Percentiles rank a stretch among this genome's conserved stretches.
phyloP scores from a whole-genome alignment of 2,797 vertebrate species.

The Eospalax fontanierii region DNA sequence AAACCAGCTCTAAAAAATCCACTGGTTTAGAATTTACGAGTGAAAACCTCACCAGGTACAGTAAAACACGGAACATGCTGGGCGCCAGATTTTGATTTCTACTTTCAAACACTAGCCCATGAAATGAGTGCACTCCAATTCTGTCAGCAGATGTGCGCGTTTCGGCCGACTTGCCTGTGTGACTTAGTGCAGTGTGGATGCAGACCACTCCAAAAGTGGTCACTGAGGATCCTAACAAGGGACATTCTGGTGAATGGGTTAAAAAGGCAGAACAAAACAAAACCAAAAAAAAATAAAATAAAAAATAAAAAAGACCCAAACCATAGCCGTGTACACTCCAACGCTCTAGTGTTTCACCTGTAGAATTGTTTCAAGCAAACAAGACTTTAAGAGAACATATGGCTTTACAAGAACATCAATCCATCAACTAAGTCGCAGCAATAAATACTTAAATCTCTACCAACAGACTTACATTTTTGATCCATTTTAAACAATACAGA shows the following conservation, averaged over 20 bases:
- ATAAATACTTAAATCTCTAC: slow-evolving; percentile 97
- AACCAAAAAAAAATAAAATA: slow-evolving; percentile 76
- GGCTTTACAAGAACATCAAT: slow-evolving; percentile 93
- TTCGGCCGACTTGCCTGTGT: slow-evolving; percentile 84
- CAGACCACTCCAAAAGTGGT: slow-evolving; percentile 87
- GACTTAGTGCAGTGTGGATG: slow-evolving; percentile 78
- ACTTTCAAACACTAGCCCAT: slow-evolving; percentile 83
- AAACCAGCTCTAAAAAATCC: slow-evolving; percentile 90
- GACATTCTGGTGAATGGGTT: slow-evolving; percentile 89
- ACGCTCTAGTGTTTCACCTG: slow-evolving; percentile 89
- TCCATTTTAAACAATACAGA: slow-evolving; percentile 93
- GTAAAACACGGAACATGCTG: slow-evolving; percentile 89
- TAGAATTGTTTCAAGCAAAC: slow-evolving; percentile 89
- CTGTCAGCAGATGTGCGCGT: slow-evolving; percentile 85
- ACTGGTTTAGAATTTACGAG: slow-evolving; percentile 90
- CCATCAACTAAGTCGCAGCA: slow-evolving; percentile 92
- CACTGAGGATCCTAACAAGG: slow-evolving; percentile 85
- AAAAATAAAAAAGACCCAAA: slow-evolving; percentile 50
- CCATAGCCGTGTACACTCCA: slow-evolving; percentile 91
- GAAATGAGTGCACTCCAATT: slow-evolving; percentile 84
- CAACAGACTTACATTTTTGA: slow-evolving; percentile 93
- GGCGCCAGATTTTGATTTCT: slow-evolving; percentile 86
- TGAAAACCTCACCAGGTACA: slow-evolving; percentile 90
- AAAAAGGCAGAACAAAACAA: slow-evolving; percentile 87
- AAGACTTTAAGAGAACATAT: slow-evolving; percentile 90